Conservation (phyloP, 2,797 vertebrate species). For the Mormyrus hasselquistii region DNA sequence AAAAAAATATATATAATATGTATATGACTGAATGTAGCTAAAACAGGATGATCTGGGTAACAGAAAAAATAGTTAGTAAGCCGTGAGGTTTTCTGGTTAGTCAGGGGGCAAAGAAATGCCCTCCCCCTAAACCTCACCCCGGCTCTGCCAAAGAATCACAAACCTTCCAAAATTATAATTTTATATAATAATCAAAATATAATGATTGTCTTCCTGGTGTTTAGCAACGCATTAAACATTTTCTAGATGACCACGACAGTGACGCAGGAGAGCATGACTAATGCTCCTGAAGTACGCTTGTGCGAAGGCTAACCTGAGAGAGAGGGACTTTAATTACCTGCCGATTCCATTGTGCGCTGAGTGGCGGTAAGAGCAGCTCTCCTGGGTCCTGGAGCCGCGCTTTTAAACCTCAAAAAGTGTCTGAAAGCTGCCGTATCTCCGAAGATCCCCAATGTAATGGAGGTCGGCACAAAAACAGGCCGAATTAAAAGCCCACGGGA, state of each 20-base stretch:
- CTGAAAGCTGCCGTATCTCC: background rate
- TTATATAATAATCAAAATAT: background rate
- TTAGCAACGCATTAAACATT: background rate
- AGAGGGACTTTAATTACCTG: slow-evolving; percentile 16
- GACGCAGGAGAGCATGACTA: background rate
- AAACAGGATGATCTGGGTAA: too few species aligned
- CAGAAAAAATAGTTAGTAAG: too few species aligned
- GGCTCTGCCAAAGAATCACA: background rate
- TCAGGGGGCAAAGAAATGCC: background rate
- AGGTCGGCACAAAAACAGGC: background rate
- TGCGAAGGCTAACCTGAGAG: background rate
- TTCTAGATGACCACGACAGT: background rate
- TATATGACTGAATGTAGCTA: too few species aligned
- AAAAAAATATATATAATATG: too few species aligned
- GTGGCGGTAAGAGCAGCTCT: background rate
- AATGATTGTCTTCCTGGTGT: background rate
- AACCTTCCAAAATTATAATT: background rate
- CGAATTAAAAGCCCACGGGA: background rate
- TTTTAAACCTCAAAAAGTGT: background rate
- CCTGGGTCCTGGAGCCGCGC: background rate
- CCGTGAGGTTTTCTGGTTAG: too few species aligned
- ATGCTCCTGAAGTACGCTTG: background rate
- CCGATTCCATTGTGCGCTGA: slow-evolving; percentile 3
- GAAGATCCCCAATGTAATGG: background rate
- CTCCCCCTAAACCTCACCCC: background rate